A percentile compares a stretch with the other conserved stretches of the same genome.
Evolutionary conservation across 2,113 vertebrate species (phyloP).

Genomic region (Leptocoma aspasia): DNA sequence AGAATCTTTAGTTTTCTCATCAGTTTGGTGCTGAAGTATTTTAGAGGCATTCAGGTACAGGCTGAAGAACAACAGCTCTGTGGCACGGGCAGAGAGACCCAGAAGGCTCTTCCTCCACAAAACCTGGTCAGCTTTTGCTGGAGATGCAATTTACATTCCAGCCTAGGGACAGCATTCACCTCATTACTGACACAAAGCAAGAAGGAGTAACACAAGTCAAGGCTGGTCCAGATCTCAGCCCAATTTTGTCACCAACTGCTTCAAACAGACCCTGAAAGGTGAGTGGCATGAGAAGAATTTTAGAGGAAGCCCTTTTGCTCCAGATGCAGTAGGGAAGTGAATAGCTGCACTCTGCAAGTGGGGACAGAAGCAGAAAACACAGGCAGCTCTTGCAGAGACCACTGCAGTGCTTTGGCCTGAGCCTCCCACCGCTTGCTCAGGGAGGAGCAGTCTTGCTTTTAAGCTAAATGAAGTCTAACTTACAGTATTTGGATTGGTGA

Average conservation of each 20-base stretch:
- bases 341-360: neutral
- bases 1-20: neutral
- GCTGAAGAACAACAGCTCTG: neutral
- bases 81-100: neutral
- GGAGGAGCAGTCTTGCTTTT: neutral
- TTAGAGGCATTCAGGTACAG: neutral
- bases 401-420: neutral
- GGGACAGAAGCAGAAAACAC: neutral
- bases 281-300: neutral
- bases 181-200: neutral
- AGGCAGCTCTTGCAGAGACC: neutral
- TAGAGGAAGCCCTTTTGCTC: neutral
- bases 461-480: conserved; percentile 62
- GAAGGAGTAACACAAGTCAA: neutral
- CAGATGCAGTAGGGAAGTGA: neutral
- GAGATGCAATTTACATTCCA: neutral
- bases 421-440: neutral
- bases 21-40: neutral
- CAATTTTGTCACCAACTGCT: neutral
- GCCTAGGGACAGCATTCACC: neutral
- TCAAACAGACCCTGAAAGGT: neutral
- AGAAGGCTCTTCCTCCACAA: neutral
- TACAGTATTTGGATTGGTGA: conserved; percentile 99
- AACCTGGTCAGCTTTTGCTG: neutral
- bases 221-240: neutral